A percentile compares a stretch with the other conserved stretches of the same genome.
These are phyloP conservation scores for Synodontis membranacea DNA, from an alignment of 2,113 vertebrate genomes.

Conservation along the genomic window DNA sequence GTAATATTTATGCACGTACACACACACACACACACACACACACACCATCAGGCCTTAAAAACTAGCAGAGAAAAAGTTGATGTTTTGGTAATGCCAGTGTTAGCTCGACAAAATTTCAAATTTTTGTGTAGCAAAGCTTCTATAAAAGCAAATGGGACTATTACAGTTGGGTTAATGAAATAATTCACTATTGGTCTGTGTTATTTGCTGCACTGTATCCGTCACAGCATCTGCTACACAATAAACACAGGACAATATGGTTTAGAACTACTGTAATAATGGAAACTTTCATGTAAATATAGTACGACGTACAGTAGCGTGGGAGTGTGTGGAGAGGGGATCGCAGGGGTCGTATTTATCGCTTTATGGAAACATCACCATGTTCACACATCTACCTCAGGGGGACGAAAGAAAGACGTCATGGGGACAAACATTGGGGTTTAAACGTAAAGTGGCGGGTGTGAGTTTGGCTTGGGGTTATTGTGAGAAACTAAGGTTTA, in stretches of 20 bases:
- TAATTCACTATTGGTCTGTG: background rate
- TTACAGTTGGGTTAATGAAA: background rate
- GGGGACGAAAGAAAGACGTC: background rate
- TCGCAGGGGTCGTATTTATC: background rate
- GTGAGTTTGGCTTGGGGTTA: background rate
- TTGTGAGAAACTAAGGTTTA: background rate
- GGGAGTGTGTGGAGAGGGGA: background rate
- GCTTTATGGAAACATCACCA: background rate
- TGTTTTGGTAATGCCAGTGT: background rate
- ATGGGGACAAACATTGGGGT: constrained; percentile 1
- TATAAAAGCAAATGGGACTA: background rate
- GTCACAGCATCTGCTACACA: background rate
- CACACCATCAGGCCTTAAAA: background rate
- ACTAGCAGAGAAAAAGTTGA: background rate
- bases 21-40: background rate
- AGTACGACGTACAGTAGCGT: background rate
- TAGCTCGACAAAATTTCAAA: background rate
- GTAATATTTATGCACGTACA: background rate
- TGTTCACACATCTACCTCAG: background rate
- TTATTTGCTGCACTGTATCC: background rate
- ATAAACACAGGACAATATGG: background rate
- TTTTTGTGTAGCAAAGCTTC: background rate
- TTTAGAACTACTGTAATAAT: background rate
- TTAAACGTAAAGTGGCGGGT: background rate
- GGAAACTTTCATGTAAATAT: background rate